These are phyloP conservation scores for Microplitis deprimator DNA, from an alignment of 2,888 invertebrate genomes.

Conservation along the genomic window DNA sequence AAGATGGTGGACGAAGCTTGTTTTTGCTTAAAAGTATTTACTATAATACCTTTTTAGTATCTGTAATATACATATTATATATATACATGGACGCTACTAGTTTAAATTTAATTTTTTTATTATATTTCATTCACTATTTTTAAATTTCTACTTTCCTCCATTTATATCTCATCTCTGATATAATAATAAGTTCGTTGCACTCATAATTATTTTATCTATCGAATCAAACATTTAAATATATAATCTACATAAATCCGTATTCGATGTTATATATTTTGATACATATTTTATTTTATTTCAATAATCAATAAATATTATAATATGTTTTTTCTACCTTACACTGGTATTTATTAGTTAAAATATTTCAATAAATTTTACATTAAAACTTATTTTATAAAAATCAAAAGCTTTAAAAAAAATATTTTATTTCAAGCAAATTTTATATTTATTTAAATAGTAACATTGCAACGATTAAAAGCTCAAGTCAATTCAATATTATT, in stretches of 20 bases:
- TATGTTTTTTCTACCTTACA: too few relatives aligned
- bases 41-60: neutral
- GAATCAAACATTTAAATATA: neutral
- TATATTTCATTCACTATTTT: neutral
- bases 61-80: neutral
- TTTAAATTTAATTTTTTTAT: neutral
- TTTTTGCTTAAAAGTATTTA: neutral
- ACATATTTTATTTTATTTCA: neutral
- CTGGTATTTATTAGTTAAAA: too few relatives aligned
- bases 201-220: neutral
- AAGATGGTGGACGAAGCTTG: slow-evolving; percentile 18
- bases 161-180: neutral
- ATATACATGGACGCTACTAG: neutral
- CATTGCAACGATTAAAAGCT: neutral
- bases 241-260: neutral
- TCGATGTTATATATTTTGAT: neutral
- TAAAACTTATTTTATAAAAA: neutral
- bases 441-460: neutral
- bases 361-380: too few relatives aligned
- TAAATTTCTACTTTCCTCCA: neutral
- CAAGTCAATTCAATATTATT: neutral
- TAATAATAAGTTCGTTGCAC: neutral
- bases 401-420: neutral
- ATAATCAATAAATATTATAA: too few relatives aligned
- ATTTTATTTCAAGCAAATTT: neutral